A percentile compares a stretch with the other conserved stretches of the same genome.
Conservation (phyloP, 1,140 invertebrate genomes). For the Arion vulgaris region DNA sequence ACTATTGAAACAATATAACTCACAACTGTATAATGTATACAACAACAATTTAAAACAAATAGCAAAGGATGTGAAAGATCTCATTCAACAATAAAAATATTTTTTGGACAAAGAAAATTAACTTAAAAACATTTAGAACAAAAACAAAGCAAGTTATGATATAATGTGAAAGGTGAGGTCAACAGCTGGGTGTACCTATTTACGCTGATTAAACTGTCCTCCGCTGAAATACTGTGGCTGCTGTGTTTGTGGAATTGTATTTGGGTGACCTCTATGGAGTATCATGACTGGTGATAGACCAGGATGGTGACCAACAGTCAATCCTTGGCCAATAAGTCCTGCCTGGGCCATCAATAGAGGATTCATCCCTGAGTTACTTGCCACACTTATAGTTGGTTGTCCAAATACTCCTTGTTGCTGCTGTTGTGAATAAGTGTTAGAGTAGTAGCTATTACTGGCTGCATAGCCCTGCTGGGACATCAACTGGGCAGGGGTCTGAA, state of each 20-base stretch:
- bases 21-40: no score
- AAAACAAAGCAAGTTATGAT: no score
- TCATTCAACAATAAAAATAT: no score
- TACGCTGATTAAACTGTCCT: not conserved
- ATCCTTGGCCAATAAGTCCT: not conserved
- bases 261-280: constrained; percentile 2
- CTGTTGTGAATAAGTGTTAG: not conserved
- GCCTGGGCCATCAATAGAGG: constrained; percentile 6
- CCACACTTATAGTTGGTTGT: not conserved
- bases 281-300: constrained; percentile 5
- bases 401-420: constrained; percentile 15
- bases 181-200: not conserved
- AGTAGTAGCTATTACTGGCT: not conserved
- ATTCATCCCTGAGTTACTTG: constrained; percentile 13
- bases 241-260: not conserved
- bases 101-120: no score
- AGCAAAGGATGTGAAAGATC: no score
- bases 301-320: not conserved
- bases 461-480: constrained; percentile 1
- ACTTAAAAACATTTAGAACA: no score
- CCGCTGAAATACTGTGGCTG: not conserved
- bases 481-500: not conserved
- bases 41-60: no score
- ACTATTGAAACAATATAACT: no score
- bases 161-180: no score